A percentile compares a stretch with the other conserved stretches of the same genome.
Evolutionary conservation across 2,888 invertebrate genomes (phyloP).

Genomic region (Vannuccia rotundouncinata): DNA sequence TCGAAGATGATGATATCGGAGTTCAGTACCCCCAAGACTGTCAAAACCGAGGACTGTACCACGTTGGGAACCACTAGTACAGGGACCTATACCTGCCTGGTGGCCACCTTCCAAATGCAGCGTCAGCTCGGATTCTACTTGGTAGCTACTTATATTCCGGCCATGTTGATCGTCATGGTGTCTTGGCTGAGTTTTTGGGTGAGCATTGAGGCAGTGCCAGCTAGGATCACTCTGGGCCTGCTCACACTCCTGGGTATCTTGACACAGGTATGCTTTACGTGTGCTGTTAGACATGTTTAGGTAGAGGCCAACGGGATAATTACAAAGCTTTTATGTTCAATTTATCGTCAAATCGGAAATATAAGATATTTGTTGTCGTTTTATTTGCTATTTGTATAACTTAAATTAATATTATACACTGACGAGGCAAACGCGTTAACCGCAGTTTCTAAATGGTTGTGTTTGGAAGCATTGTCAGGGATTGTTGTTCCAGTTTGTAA

Average conservation of each 20-base stretch:
- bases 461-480: too few species aligned
- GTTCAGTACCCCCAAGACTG: conserved; percentile 34
- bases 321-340: too few species aligned
- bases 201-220: conserved; percentile 38
- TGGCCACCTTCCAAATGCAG: conserved; percentile 31
- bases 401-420: too few species aligned
- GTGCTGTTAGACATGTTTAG: too few species aligned
- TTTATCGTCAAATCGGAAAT: too few species aligned
- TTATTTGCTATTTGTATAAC: too few species aligned
- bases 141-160: conserved; percentile 39
- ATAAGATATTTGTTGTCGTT: too few species aligned
- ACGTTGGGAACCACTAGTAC: conserved; percentile 35
- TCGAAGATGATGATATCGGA: conserved; percentile 39
- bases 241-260: conserved; percentile 39
- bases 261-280: conserved; percentile 34
- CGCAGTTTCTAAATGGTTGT: too few species aligned
- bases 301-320: too few species aligned
- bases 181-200: conserved; percentile 41
- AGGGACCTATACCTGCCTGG: conserved; percentile 38
- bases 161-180: conserved; percentile 40
- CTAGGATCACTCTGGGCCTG: conserved; percentile 37
- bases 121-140: conserved; percentile 37
- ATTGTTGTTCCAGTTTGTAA: too few species aligned
- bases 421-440: too few species aligned
- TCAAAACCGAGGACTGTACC: conserved; percentile 35